These are phyloP conservation scores for Nothura maculosa DNA, from an alignment of 2,797 vertebrate genomes.

Conservation along the genomic window DNA sequence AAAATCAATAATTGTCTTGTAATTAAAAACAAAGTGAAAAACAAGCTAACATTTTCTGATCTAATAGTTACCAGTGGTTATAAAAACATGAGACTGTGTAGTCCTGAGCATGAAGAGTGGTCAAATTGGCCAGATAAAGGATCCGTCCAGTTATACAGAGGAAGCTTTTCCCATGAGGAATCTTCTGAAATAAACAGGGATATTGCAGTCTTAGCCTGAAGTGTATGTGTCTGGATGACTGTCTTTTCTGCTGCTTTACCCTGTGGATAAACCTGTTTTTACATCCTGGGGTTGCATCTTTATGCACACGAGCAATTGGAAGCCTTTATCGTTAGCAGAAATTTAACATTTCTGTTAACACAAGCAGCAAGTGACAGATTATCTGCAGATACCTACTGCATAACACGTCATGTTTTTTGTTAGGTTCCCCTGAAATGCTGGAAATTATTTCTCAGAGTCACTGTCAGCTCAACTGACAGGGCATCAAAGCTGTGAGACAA, in stretches of 20 bases:
- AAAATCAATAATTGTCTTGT: neutral
- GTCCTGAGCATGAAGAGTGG: neutral
- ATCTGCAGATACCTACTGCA: neutral
- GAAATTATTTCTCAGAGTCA: conserved; percentile 73
- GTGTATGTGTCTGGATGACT: neutral
- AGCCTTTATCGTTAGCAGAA: neutral
- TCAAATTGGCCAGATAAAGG: neutral
- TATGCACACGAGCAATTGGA: neutral
- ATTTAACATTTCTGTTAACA: neutral
- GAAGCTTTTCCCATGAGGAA: neutral
- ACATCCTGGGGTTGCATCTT: neutral
- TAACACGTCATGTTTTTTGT: neutral
- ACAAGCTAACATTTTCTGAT: neutral
- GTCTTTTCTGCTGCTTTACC: neutral
- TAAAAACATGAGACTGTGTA: neutral
- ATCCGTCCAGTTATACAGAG: neutral
- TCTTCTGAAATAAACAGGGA: neutral
- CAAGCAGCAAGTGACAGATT: conserved; percentile 18
- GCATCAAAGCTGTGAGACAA: conserved; percentile 77
- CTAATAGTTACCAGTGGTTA: neutral
- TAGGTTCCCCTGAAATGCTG: conserved; percentile 41
- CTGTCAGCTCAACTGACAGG: conserved; percentile 70
- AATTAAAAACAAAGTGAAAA: neutral
- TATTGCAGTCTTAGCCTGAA: neutral
- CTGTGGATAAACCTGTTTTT: neutral